Evolutionary conservation across 2,888 invertebrate species (phyloP), one percentile per base, ranked within the genome.

Genomic region (Aphelenchoides bicaudatus): DNA sequence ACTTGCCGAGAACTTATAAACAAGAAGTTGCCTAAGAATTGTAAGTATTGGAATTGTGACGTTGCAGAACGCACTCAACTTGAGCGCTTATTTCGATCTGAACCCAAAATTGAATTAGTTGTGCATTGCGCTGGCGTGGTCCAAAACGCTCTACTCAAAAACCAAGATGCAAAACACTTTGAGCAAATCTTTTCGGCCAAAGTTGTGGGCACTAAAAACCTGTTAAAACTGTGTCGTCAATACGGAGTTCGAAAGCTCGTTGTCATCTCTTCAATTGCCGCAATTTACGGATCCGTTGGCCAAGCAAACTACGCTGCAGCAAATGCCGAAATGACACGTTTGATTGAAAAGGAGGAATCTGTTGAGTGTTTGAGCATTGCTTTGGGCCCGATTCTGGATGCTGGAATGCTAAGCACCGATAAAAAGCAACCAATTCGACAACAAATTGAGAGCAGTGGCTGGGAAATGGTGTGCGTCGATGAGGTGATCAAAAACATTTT

Each of bases 271-370:
- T 75, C 75, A 8, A 58, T 63, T 3, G 73, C 74, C 1, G 60
- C 66, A 1, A 39, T 75, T 39, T 54, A 52, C 2, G 75, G 75
- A 39, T 75, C 75, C 2, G 57, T 59, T 21, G 75, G 75, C 6
- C 75, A 75, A 51, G 52, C 66, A 0, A 75, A 75, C 53, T 75
- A 75, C 43, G 64, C 70, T 0, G 70, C 66, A 55, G 70, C 72
- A 2, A 75, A 75, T 56, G 69, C 70, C 27, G 34, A 62, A 39
- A 73, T 72, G 58, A 58, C 62, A 3, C 62, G 68, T 3, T 39
- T 61, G 29, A 52, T 66, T 10, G 67, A 69, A 55, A n/a, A n/a
- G n/a, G 53, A 46, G 16, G 53, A 39, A 6, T 27, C 51, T 0
- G 3, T 39, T 3, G 5, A 27, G 16, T 28, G 16, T 3, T 19